phyloP scores from a whole-genome alignment of 2,113 vertebrate species.

The Limanda limanda region DNA sequence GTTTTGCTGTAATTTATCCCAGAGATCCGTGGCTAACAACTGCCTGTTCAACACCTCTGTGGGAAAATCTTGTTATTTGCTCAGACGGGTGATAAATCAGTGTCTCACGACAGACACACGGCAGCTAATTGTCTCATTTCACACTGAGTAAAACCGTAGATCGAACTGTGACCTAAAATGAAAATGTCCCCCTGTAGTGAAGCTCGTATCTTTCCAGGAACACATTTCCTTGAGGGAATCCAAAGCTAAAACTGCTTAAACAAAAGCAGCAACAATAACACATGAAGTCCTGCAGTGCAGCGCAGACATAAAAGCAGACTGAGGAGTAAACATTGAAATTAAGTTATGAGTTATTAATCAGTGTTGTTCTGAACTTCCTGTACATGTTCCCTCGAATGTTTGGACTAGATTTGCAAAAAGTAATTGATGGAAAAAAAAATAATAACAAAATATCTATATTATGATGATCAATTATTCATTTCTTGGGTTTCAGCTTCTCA shows the following conservation, averaged over 20 bases:
- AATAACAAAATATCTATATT: too few species aligned
- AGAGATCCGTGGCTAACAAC: neutral
- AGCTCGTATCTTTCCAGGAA: conserved; percentile 17
- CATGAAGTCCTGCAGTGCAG: neutral
- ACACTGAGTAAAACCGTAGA: conserved; percentile 20
- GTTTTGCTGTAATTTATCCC: conserved; percentile 18
- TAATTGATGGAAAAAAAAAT: too few species aligned
- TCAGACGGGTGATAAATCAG: conserved; percentile 14
- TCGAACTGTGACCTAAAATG: conserved; percentile 21
- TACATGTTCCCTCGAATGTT: neutral
- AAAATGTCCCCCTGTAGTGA: conserved; percentile 3
- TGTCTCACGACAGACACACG: neutral
- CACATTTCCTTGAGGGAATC: neutral
- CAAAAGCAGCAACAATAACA: conserved; percentile 30
- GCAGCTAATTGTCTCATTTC: conserved; percentile 6
- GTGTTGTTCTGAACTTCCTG: neutral
- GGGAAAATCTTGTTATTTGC: conserved; percentile 22
- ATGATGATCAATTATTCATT: too few species aligned
- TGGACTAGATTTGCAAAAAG: neutral
- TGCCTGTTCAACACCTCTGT: neutral
- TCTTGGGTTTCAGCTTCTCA: too few species aligned
- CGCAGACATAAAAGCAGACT: neutral
- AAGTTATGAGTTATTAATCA: neutral
- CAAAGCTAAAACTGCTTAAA: conserved; percentile 24
- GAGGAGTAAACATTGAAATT: neutral